Evolutionary conservation across 2,113 vertebrate genomes (phyloP).

Genomic region (Plecturocebus donacophilus): DNA sequence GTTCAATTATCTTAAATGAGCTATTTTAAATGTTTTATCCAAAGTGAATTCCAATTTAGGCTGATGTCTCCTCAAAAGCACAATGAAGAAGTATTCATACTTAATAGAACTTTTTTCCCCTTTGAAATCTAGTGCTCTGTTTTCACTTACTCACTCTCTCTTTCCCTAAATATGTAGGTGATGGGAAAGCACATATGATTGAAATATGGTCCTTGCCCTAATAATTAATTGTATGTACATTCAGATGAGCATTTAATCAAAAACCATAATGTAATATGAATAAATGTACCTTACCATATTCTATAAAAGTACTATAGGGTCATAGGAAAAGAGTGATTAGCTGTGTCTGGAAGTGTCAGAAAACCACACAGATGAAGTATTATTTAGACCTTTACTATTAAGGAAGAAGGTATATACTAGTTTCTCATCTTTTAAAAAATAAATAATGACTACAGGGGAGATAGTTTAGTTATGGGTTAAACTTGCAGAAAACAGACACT

Average conservation of each 20-base stretch:
- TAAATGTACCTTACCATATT: not conserved
- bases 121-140: not conserved
- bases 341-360: not conserved
- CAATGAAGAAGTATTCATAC: not conserved
- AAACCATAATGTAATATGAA: not conserved
- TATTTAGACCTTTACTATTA: not conserved
- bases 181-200: not conserved
- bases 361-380: not conserved
- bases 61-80: slow-evolving; percentile 1
- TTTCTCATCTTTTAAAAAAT: not conserved
- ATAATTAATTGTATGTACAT: not conserved
- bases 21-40: slow-evolving; percentile 43
- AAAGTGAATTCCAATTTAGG: slow-evolving; percentile 48
- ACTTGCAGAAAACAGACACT: not conserved
- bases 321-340: not conserved
- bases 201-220: not conserved
- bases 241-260: not conserved
- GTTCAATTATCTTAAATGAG: slow-evolving; percentile 59
- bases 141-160: not conserved
- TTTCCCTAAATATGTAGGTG: not conserved
- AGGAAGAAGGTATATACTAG: not conserved
- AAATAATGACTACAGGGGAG: not conserved
- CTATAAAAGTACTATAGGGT: not conserved
- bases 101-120: not conserved
- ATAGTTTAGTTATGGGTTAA: not conserved